Evolutionary conservation across 2,797 vertebrate species (phyloP).

Genomic region (Chanos chanos): DNA sequence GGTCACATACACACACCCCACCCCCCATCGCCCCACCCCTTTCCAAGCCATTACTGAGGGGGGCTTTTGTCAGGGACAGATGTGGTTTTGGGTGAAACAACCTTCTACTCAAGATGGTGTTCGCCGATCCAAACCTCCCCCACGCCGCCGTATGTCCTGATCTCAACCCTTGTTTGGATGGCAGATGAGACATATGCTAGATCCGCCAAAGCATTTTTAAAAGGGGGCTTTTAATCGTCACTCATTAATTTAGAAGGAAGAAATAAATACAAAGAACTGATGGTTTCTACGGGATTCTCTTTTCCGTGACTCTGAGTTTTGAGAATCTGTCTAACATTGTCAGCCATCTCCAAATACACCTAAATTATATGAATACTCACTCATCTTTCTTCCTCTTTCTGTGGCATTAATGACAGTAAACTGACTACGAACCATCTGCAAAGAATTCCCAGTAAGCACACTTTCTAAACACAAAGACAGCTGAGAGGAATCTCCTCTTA

Average conservation of each 20-base stretch:
- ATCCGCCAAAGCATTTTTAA: too few relatives aligned
- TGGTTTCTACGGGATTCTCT: too few relatives aligned
- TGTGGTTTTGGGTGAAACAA: constrained; percentile 47
- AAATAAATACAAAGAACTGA: too few relatives aligned
- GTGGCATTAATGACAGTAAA: not conserved
- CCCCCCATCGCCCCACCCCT: constrained; percentile 34
- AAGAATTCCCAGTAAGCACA: not conserved
- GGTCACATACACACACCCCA: constrained; percentile 52
- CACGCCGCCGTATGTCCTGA: constrained; percentile 10
- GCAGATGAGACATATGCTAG: constrained; percentile 2
- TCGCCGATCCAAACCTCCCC: constrained; percentile 19
- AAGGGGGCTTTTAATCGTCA: too few relatives aligned
- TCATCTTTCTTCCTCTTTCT: not conserved
- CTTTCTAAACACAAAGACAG: constrained; percentile 15
- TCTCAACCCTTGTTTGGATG: constrained; percentile 20
- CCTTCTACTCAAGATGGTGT: constrained; percentile 25
- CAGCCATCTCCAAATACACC: not conserved
- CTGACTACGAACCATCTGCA: not conserved
- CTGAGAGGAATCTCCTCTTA: constrained; percentile 43
- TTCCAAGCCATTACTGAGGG: constrained; percentile 44
- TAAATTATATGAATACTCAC: not conserved
- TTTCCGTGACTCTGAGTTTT: too few relatives aligned
- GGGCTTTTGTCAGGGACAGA: constrained; percentile 67
- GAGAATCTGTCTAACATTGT: too few relatives aligned
- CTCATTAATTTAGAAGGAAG: too few relatives aligned